These are phyloP conservation scores for Epizoanthus stellaris DNA, from an alignment of 92 coral and sea anemone genomes.

Conservation along the genomic window DNA sequence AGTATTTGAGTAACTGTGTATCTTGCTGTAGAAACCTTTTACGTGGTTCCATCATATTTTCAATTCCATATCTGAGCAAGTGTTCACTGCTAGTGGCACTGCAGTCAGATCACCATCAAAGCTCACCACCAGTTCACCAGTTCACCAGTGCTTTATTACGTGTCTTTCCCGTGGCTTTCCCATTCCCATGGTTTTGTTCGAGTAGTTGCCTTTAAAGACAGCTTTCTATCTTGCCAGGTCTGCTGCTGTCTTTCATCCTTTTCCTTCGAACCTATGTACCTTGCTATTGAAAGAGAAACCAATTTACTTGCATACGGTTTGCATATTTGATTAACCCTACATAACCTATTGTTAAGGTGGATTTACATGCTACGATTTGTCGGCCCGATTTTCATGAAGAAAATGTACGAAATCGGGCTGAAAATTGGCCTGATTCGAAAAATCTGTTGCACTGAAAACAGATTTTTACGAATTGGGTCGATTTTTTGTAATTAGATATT, in stretches of 20 bases:
- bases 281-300: neutral
- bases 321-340: neutral
- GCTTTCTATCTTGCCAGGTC: conserved; percentile 16
- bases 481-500: too few species aligned
- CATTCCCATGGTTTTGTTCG: neutral
- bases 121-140: neutral
- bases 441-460: too few species aligned
- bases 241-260: neutral
- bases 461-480: too few species aligned
- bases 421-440: too few species aligned
- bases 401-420: too few species aligned
- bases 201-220: neutral
- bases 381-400: too few species aligned
- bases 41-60: too few species aligned
- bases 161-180: neutral
- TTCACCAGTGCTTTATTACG: neutral
- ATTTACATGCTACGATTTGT: too few species aligned
- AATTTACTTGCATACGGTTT: neutral
- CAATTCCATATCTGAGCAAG: too few species aligned
- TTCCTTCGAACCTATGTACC: neutral
- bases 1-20: too few species aligned
- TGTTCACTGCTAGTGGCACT: neutral
- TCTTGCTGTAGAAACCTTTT: too few species aligned
- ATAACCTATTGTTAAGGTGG: neutral
- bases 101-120: neutral